Evolutionary conservation across 2,888 invertebrate species (phyloP).

Genomic region (Synanthedon formicaeformis): DNA sequence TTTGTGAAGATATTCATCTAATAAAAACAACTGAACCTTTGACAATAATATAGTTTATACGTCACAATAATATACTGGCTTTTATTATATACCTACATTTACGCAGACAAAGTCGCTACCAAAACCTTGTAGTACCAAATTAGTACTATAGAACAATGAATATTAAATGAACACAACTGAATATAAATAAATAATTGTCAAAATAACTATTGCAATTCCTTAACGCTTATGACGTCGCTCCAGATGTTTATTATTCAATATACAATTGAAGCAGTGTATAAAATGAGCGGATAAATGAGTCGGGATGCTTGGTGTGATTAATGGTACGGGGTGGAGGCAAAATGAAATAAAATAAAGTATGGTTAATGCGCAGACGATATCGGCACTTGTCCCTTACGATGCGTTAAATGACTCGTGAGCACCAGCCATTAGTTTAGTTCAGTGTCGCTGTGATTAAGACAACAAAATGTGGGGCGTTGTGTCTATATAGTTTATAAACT

Average conservation of each 20-base stretch:
- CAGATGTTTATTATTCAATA: neutral
- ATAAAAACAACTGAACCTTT: too few species aligned
- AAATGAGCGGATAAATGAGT: slow-evolving; percentile 35
- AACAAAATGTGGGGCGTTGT: slow-evolving; percentile 29
- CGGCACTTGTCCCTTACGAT: slow-evolving; percentile 43
- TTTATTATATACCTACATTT: too few species aligned
- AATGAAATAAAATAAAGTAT: slow-evolving; percentile 33
- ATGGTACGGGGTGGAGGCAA: slow-evolving; percentile 24
- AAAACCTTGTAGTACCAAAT: too few species aligned
- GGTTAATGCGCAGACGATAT: slow-evolving; percentile 44
- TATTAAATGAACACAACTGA: too few species aligned
- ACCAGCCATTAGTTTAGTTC: slow-evolving; percentile 3
- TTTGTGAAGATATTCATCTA: too few species aligned
- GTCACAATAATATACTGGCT: too few species aligned
- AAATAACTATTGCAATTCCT: too few species aligned
- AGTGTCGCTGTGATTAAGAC: slow-evolving; percentile 19
- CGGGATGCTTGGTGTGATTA: slow-evolving; percentile 38
- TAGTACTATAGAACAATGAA: too few species aligned
- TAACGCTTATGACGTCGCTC: neutral
- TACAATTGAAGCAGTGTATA: slow-evolving; percentile 12
- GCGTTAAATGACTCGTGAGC: slow-evolving; percentile 50
- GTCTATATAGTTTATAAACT: neutral
- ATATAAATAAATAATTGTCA: too few species aligned
- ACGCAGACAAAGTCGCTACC: too few species aligned
- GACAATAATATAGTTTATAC: too few species aligned